Base-by-base conservation (phyloP, 2,888 invertebrate genomes). In the Microchrysa polita region DNA sequence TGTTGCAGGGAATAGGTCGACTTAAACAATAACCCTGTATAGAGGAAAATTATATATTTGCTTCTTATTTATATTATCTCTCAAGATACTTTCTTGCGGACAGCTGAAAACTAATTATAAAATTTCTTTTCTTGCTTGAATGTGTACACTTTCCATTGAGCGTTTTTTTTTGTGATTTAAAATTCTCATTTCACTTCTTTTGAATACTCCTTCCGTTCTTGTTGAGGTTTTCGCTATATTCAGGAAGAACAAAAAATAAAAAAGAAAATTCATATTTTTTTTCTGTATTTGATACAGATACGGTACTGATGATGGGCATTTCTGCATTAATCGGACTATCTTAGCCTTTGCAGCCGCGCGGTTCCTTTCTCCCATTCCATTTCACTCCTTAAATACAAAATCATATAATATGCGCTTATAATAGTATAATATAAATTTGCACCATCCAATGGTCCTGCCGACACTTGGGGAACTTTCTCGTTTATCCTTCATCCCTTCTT, bases 61-160 rank as follows among this genome's bases (percentile, higher is more conserved):
- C 27, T n/a, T n/a, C 27, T 34, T 34, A 34, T 34, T 34, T n/a
- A n/a, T n/a, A n/a, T 34, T 34, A 34, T 34, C 27, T 34, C 27
- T 34, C 7, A 44, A 44, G 16, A 52, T 52, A 52, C 52, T 52
- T 16, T 52, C 52, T 52, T 10, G 5, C 12, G 14, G n/a, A 52
- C 16, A 52, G 16, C 52, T 52, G 52, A 20, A 55, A 55, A 55
- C 22, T 55, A 55, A 55, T 55, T 55, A 55, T 55, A 55, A 55
- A 55, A 18, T 55, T 55, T 55, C 18, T 20, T 55, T 55, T 55
- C 55, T 55, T 20, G 22, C 55, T n/a, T 5, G 18, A 22, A 55
- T 7, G 5, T 55, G 22, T 55, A 55, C n/a, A n/a, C 18, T 55
- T 55, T 55, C 5, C 18, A 22, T 16, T n/a, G 0, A 55, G 22